Conservation (phyloP, 2,797 vertebrate genomes). For the Eremophila alpestris region DNA sequence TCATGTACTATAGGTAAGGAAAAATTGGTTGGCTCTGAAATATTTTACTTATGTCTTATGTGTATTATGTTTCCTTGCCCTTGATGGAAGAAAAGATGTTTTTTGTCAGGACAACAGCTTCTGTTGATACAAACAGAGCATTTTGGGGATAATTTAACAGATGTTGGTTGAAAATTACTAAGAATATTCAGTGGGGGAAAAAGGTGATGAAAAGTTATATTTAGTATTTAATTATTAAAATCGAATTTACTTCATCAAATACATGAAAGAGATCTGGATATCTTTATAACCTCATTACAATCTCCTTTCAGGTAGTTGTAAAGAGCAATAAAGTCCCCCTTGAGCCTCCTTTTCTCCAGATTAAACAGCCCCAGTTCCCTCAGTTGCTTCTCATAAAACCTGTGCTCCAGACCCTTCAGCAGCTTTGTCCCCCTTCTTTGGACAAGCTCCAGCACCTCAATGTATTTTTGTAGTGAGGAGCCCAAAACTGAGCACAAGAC, state of each 20-base stretch:
- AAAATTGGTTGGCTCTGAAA: not conserved
- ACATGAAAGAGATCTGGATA: not conserved
- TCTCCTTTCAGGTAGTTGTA: not conserved
- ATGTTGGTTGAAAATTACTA: not conserved
- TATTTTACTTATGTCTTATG: not conserved
- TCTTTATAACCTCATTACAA: not conserved
- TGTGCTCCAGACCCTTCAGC: not conserved
- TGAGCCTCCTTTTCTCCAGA: not conserved
- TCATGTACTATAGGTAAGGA: not conserved
- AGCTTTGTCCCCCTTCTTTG: accelerated
- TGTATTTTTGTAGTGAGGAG: not conserved
- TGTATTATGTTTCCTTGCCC: not conserved
- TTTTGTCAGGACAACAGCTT: not conserved
- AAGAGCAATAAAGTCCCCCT: accelerated
- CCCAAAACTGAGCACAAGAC: not conserved
- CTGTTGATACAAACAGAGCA: not conserved
- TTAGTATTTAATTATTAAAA: not conserved
- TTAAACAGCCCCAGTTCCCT: not conserved
- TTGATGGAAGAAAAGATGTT: not conserved
- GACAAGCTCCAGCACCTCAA: not conserved
- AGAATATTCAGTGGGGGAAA: not conserved
- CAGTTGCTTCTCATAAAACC: not conserved
- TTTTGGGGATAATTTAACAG: not conserved
- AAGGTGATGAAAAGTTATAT: not conserved
- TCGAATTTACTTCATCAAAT: not conserved